phyloP scores from a whole-genome alignment of 2,888 invertebrate genomes.

The Drosophila borborema region DNA sequence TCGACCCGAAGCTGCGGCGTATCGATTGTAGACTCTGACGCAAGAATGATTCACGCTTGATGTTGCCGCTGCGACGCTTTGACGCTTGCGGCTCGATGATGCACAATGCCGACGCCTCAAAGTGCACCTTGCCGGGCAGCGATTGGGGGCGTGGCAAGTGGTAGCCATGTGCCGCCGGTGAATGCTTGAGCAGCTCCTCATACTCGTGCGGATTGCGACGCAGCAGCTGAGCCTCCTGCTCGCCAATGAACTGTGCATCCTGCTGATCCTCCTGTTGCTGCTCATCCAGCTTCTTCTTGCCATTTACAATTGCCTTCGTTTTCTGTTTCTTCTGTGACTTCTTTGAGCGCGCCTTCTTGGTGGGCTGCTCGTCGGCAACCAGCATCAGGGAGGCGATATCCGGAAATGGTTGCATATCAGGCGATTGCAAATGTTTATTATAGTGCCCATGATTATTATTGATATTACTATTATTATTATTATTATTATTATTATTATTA shows the following conservation, averaged over 20 bases:
- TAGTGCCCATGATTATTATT: background rate
- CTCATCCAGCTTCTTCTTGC: slow-evolving; percentile 16
- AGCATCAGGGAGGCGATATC: slow-evolving; percentile 46
- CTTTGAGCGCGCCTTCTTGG: slow-evolving; percentile 28
- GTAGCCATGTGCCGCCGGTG: slow-evolving; percentile 6
- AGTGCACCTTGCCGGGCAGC: slow-evolving; percentile 61
- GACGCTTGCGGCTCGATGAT: slow-evolving; percentile 1
- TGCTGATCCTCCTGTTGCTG: slow-evolving; percentile 10
- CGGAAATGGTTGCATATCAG: slow-evolving; percentile 45
- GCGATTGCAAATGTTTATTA: slow-evolving; percentile 28
- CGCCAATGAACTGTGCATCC: slow-evolving; percentile 5
- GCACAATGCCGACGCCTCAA: slow-evolving; percentile 21
- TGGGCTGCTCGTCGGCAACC: slow-evolving; percentile 8
- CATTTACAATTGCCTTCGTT: slow-evolving; percentile 10
- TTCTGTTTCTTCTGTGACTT: slow-evolving; percentile 12
- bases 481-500: slow-evolving; percentile 20
- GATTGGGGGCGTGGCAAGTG: slow-evolving; percentile 65
- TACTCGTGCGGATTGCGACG: slow-evolving; percentile 46
- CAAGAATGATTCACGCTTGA: slow-evolving; percentile 81
- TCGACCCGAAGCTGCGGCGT: slow-evolving; percentile 77
- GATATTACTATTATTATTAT: slow-evolving; percentile 17
- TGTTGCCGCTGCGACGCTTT: slow-evolving; percentile 35
- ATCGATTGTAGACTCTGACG: slow-evolving; percentile 81
- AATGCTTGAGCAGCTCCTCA: slow-evolving; percentile 38
- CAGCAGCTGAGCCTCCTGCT: slow-evolving; percentile 40